phyloP scores from a whole-genome alignment of 2,888 invertebrate species.

The Palloptera scutellata region DNA sequence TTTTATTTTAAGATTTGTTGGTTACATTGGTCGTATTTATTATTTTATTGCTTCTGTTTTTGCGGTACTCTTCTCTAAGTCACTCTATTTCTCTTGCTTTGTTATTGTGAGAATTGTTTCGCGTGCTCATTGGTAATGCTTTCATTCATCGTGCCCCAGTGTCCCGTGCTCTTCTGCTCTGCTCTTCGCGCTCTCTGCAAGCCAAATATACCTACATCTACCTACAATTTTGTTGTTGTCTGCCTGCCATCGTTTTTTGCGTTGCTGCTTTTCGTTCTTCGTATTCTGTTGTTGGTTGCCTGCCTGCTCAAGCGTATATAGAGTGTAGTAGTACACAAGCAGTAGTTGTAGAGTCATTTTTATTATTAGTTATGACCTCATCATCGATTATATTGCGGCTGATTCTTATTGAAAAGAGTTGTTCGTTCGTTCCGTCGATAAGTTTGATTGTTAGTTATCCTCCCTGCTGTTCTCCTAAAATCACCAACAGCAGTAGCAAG shows the following conservation, averaged over 20 bases:
- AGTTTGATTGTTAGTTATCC: not conserved
- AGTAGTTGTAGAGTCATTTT: constrained; percentile 56
- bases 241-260: not conserved
- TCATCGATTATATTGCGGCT: constrained; percentile 63
- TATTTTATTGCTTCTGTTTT: too few species aligned
- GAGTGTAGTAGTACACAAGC: constrained; percentile 34
- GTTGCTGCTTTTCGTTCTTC: not conserved
- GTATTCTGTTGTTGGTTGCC: constrained; percentile 17
- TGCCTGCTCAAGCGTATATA: not conserved
- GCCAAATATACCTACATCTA: too few species aligned
- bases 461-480: constrained; percentile 38
- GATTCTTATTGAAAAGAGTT: constrained; percentile 57
- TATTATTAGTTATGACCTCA: constrained; percentile 66
- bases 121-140: too few species aligned
- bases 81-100: too few species aligned
- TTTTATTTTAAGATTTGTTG: too few species aligned
- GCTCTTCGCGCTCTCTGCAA: too few species aligned
- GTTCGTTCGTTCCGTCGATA: not conserved
- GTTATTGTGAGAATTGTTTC: too few species aligned
- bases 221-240: not conserved
- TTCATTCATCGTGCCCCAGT: too few species aligned
- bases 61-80: too few species aligned
- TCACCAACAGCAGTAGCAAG: constrained; percentile 37
- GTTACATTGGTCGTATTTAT: too few species aligned
- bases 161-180: too few species aligned